These are phyloP conservation scores for Heliothis virescens DNA, from an alignment of 1,140 invertebrate species.

Conservation along the genomic window DNA sequence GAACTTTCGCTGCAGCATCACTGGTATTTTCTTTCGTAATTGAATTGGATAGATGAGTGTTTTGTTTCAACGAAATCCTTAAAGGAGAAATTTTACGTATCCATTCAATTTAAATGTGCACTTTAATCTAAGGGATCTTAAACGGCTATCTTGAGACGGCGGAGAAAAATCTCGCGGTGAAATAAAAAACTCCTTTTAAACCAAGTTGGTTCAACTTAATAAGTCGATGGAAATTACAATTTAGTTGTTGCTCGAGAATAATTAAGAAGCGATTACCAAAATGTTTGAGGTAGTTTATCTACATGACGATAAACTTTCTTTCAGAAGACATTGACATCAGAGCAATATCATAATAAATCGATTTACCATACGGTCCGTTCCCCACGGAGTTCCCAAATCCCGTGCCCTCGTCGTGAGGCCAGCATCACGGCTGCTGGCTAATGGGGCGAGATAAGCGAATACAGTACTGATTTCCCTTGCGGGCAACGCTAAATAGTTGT, in stretches of 20 bases:
- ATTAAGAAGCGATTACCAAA: slow-evolving; percentile 11
- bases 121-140: slow-evolving; percentile 19
- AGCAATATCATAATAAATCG: slow-evolving; percentile 33
- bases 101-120: slow-evolving; percentile 23
- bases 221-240: slow-evolving; percentile 5
- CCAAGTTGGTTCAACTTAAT: background rate
- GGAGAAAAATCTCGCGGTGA: background rate
- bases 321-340: background rate
- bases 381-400: slow-evolving; percentile 53
- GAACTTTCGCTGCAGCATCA: slow-evolving; percentile 67
- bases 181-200: background rate
- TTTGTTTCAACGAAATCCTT: slow-evolving; percentile 62
- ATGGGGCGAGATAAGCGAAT: slow-evolving; percentile 79
- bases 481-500: slow-evolving; percentile 68
- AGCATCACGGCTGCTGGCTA: slow-evolving; percentile 60
- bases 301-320: background rate
- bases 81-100: slow-evolving; percentile 57
- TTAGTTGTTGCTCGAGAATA: background rate
- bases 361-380: slow-evolving; percentile 47
- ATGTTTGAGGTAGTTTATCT: no score
- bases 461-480: slow-evolving; percentile 75
- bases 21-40: slow-evolving; percentile 77
- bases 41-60: slow-evolving; percentile 73
- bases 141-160: background rate
- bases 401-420: slow-evolving; percentile 66